Evolutionary conservation across 2,888 invertebrate species (phyloP).

Genomic region (Calameuta idolon): DNA sequence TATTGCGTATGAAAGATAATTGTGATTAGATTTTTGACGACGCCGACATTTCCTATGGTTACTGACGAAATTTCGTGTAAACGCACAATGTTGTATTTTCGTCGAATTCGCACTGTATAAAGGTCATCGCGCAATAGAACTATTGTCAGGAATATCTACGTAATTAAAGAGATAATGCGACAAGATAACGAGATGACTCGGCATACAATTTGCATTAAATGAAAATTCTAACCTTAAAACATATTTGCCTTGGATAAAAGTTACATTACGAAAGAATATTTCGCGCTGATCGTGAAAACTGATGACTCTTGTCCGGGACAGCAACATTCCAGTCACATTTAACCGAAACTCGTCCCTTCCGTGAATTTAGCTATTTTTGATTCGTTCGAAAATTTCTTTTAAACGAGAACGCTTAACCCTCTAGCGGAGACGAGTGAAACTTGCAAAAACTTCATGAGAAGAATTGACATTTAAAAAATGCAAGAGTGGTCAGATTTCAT

Average conservation of each 20-base stretch:
- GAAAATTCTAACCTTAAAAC: constrained; percentile 32
- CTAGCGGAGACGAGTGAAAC: neutral
- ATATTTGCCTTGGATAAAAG: constrained; percentile 42
- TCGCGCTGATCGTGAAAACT: neutral
- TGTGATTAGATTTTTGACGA: neutral
- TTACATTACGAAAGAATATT: constrained; percentile 25
- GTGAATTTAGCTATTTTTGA: neutral
- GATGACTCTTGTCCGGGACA: constrained; percentile 3
- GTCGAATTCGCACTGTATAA: neutral
- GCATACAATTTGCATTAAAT: constrained; percentile 1
- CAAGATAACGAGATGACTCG: neutral
- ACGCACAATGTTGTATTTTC: too few species aligned
- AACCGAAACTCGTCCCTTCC: neutral
- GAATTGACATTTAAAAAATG: neutral
- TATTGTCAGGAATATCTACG: neutral
- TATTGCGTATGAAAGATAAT: neutral
- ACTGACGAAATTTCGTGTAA: neutral
- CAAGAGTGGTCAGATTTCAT: neutral
- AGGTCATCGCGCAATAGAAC: neutral
- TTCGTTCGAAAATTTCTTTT: neutral
- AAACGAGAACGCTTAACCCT: neutral
- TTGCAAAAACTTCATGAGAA: too few species aligned
- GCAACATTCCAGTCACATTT: neutral
- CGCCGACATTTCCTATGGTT: neutral
- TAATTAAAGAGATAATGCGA: neutral